phyloP scores from a whole-genome alignment of 2,113 vertebrate genomes.

The Trematocara stigmaticum region DNA sequence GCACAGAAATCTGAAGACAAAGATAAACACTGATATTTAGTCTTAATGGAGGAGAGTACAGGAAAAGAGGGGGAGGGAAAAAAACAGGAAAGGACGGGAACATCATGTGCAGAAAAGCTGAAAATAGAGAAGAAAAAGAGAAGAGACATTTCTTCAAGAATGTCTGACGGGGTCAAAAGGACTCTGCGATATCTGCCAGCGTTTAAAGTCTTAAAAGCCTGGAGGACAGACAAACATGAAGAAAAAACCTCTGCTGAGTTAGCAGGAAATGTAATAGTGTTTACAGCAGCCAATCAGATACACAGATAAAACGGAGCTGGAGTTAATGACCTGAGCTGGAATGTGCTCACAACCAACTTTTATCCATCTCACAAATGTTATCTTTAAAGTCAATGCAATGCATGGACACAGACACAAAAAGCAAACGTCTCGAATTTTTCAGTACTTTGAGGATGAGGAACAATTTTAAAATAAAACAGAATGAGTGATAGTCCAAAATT shows the following conservation, averaged over 20 bases:
- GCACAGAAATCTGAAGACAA: not conserved
- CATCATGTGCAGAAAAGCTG: not conserved
- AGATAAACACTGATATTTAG: not conserved
- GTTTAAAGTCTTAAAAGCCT: constrained; percentile 29
- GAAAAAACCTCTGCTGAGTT: constrained; percentile 20
- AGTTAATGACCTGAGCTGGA: constrained; percentile 2
- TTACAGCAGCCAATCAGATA: constrained; percentile 22
- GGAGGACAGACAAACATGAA: constrained; percentile 9
- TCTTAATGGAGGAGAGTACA: not conserved
- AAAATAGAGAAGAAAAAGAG: not conserved
- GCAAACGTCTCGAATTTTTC: not conserved
- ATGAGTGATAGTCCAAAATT: not conserved
- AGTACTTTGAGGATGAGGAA: constrained; percentile 8
- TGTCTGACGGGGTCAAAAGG: constrained; percentile 12
- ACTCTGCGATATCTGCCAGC: not conserved
- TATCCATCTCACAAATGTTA: not conserved
- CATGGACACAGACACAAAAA: not conserved
- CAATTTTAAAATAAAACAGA: constrained; percentile 14
- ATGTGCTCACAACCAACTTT: not conserved
- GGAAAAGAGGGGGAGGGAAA: not conserved
- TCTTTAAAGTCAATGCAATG: not conserved
- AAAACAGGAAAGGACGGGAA: not conserved
- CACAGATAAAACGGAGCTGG: not conserved
- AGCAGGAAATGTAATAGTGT: constrained; percentile 6
- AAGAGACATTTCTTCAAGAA: not conserved